A percentile compares a stretch with the other conserved stretches of the same genome.
Evolutionary conservation across 2,888 invertebrate genomes (phyloP).

Genomic region (Caenorhabditis sulstoni): DNA sequence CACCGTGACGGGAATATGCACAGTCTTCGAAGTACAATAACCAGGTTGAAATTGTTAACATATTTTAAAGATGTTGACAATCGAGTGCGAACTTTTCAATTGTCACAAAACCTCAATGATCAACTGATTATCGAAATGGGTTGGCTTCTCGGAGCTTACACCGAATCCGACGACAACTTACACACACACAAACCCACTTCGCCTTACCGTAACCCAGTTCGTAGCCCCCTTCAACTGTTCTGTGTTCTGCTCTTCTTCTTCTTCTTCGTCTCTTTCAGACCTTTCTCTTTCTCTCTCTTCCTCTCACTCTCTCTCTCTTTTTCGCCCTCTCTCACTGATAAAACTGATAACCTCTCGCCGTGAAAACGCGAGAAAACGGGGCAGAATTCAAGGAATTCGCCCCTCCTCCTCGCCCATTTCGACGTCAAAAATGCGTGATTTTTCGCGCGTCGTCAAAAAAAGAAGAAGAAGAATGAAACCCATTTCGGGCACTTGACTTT

Average conservation of each 20-base stretch:
- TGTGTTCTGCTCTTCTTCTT: conserved; percentile 16
- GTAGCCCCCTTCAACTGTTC: background rate
- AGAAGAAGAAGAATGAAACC: background rate
- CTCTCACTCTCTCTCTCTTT: background rate
- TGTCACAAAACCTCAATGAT: too few relatives aligned
- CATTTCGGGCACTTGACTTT: conserved; percentile 38
- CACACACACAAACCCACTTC: too few relatives aligned
- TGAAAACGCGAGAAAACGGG: background rate
- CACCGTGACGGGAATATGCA: too few relatives aligned
- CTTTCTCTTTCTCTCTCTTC: background rate
- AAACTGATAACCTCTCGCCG: conserved; percentile 31
- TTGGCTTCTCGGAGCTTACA: too few relatives aligned
- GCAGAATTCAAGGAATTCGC: conserved; percentile 47
- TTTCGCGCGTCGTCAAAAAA: conserved; percentile 22
- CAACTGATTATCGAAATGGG: too few relatives aligned
- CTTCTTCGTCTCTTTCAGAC: background rate
- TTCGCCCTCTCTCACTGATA: conserved; percentile 22
- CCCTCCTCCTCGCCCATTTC: conserved; percentile 16
- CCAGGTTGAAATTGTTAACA: too few relatives aligned
- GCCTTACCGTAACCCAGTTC: background rate
- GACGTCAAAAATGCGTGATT: conserved; percentile 48
- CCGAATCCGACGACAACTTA: too few relatives aligned
- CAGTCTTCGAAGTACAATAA: too few relatives aligned
- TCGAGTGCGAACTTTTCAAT: too few relatives aligned
- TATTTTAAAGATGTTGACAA: too few relatives aligned